These are phyloP conservation scores for Gonatopus flavifemur DNA, from an alignment of 1,140 invertebrate genomes.

Conservation along the genomic window DNA sequence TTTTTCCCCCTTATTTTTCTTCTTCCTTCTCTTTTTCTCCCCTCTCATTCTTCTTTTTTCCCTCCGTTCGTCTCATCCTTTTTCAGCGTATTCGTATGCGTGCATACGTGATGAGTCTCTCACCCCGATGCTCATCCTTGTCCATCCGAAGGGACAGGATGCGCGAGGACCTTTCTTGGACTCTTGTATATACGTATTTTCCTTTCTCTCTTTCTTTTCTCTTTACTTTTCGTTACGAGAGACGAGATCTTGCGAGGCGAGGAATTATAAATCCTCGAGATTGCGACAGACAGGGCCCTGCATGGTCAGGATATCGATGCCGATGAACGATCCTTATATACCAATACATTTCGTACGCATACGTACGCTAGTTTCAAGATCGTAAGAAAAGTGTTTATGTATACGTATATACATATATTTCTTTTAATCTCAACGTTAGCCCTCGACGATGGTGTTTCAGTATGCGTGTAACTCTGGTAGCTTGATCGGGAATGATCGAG, in stretches of 20 bases:
- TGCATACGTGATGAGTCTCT: background rate
- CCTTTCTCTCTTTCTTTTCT: constrained; percentile 7
- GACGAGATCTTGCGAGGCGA: background rate
- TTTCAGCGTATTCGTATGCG: background rate
- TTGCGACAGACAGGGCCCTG: background rate
- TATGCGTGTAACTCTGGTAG: no score
- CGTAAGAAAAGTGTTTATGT: no score
- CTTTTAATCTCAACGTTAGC: no score
- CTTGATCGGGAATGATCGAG: no score
- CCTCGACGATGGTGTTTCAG: no score
- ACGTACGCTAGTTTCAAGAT: no score
- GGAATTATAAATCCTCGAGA: constrained; percentile 18
- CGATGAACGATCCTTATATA: no score
- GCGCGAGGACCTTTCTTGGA: no score
- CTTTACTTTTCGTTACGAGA: background rate
- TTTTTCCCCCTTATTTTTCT: background rate
- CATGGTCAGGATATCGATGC: constrained; percentile 19
- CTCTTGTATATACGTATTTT: background rate
- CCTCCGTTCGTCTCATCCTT: background rate
- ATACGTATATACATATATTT: no score
- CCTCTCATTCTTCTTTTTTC: background rate
- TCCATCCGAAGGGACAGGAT: background rate
- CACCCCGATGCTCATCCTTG: background rate
- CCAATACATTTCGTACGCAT: no score
- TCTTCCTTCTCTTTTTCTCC: background rate